Evolutionary conservation across 2,113 vertebrate species (phyloP), one percentile per base, ranked within the genome.

Genomic region (Anoplopoma fimbria): DNA sequence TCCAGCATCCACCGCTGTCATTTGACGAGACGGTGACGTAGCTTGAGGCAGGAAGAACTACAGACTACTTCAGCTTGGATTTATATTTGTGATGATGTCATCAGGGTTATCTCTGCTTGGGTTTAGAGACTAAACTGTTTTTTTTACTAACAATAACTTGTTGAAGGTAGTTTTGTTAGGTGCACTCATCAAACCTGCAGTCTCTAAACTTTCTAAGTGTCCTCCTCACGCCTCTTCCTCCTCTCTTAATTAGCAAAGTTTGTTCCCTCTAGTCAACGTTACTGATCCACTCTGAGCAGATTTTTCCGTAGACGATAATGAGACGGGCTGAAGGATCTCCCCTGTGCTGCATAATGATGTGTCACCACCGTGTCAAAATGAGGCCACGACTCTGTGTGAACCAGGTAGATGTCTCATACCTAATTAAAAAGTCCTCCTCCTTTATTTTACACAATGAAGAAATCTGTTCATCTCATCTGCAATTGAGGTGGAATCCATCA

Each of bases 301-400:
- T 36, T 8, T 36, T 79, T 34, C 15, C 55, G 73, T 71, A 40
- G 45, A 47, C 87, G 67, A 77, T 94, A 92, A 92, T 85, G 88
- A 93, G 92, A 60, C 47, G 1, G 73, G 17, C 55, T 84, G 82
- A 69, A 79, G 79, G 90, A 85, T 73, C 89, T 92, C 89, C 80
- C 81, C 85, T 92, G 90, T 69, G 89, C 85, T 40, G 31, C 79
- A 42, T 94, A 92, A 94, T 87, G 83, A 93, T 73, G 77, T 88
- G 89, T 88, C 82, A 78, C 69, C 69, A 12, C 34, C 4, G 69
- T 75, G 82, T 73, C 27, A 49, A 83, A 68, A 77, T 71, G 75
- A 78, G 77, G 65, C 79, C 55, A 53, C 13, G 9, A 27, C 61
- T 65, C 83, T 76, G 69, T 58, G 57, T 75, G 78, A 86, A 51